These are phyloP conservation scores for Platycnemis pennipes DNA, from an alignment of 2,888 invertebrate genomes.

Conservation along the genomic window DNA sequence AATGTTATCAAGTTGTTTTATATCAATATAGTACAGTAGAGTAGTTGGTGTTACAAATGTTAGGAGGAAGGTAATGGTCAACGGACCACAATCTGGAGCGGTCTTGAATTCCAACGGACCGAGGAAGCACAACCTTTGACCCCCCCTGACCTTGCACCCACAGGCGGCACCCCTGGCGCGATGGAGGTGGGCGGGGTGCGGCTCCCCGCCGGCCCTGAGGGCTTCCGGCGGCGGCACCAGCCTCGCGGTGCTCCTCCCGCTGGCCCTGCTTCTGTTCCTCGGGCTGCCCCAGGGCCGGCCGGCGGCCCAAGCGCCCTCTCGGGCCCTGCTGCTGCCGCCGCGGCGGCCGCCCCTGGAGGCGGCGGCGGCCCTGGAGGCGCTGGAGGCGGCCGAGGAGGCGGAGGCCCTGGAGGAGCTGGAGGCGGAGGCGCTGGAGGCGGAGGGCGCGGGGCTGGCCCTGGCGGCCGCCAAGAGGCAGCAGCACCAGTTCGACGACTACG, in stretches of 20 bases:
- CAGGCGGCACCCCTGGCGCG: constrained; percentile 44
- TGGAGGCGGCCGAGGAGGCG: constrained; percentile 48
- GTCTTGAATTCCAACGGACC: too few relatives aligned
- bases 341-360: constrained; percentile 29
- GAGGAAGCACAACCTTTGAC: too few relatives aligned
- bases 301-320: neutral
- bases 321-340: neutral
- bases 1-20: too few relatives aligned
- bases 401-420: constrained; percentile 47
- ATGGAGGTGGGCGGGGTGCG: constrained; percentile 25
- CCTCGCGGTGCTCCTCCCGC: constrained; percentile 33
- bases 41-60: too few relatives aligned
- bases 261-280: constrained; percentile 81
- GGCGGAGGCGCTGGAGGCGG: constrained; percentile 4
- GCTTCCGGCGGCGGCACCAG: neutral
- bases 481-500: constrained; percentile 75
- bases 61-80: too few relatives aligned
- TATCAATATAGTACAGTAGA: too few relatives aligned
- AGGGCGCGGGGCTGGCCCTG: constrained; percentile 5
- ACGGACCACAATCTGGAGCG: too few relatives aligned
- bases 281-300: constrained; percentile 83
- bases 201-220: neutral
- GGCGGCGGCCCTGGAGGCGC: constrained; percentile 31
- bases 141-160: neutral
- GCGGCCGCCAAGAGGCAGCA: constrained; percentile 71